Conservation (phyloP, 2,797 vertebrate species). For the Poecile montanus region DNA sequence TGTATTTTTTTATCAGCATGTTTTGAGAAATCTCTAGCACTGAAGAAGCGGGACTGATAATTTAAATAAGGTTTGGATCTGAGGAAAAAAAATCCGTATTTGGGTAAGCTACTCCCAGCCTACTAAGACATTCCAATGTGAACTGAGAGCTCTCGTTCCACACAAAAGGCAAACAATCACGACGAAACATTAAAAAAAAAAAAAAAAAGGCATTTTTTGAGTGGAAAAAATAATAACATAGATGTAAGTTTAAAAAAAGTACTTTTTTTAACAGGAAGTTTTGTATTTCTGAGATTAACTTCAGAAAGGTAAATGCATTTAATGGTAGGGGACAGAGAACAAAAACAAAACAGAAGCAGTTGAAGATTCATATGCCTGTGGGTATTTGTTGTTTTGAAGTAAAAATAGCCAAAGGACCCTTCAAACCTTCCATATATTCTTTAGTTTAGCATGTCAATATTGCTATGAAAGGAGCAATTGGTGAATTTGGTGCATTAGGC, state of each 20-base stretch:
- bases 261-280: not conserved
- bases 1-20: not conserved
- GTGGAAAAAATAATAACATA: not conserved
- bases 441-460: not conserved
- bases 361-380: not conserved
- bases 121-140: not conserved
- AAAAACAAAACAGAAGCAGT: not conserved
- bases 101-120: not conserved
- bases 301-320: not conserved
- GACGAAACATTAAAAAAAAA: not conserved
- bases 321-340: too few species aligned
- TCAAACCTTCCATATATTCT: not conserved
- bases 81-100: not conserved
- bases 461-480: not conserved
- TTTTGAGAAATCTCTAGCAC: not conserved
- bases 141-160: not conserved
- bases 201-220: not conserved
- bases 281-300: not conserved
- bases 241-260: not conserved
- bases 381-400: not conserved
- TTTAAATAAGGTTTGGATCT: not conserved
- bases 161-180: not conserved
- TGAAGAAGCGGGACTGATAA: not conserved
- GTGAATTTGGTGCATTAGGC: not conserved
- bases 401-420: not conserved